These are phyloP conservation scores for Gasterosteus aculeatus DNA, from an alignment of 2,113 vertebrate genomes.

Conservation along the genomic window DNA sequence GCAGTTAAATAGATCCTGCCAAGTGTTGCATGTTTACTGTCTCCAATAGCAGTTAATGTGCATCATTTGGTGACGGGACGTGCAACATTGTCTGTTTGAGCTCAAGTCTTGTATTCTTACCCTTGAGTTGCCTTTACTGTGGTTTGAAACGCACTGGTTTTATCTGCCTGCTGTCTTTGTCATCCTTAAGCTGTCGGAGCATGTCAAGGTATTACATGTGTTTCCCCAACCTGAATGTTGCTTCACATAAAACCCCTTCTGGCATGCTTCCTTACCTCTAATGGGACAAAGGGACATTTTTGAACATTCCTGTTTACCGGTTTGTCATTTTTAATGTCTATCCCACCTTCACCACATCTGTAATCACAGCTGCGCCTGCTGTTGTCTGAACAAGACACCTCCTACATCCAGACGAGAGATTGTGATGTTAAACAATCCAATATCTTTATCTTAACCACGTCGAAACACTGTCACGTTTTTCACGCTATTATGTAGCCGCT, in stretches of 20 bases:
- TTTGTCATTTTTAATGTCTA: conserved; percentile 51
- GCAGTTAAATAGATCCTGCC: not conserved
- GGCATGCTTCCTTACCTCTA: conserved; percentile 11
- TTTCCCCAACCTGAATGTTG: not conserved
- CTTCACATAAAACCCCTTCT: conserved; percentile 18
- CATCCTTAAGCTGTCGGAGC: not conserved
- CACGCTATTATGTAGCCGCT: conserved; percentile 1
- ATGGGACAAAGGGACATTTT: conserved; percentile 35
- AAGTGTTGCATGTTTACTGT: not conserved
- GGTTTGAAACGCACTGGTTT: not conserved
- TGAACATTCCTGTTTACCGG: conserved; percentile 27
- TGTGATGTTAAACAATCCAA: conserved; percentile 23
- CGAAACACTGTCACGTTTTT: conserved; percentile 15
- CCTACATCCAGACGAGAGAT: conserved; percentile 13
- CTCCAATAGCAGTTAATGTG: not conserved
- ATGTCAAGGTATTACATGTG: not conserved
- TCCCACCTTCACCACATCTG: conserved; percentile 47
- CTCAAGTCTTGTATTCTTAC: not conserved
- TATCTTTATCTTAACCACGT: conserved; percentile 7
- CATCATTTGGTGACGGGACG: not conserved
- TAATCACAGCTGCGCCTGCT: conserved; percentile 55
- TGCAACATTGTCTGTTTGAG: not conserved
- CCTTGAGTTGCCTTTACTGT: not conserved
- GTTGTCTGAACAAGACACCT: conserved; percentile 60
- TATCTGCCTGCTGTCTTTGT: not conserved